These are phyloP conservation scores for Xenopus laevis DNA, from an alignment of 2,113 vertebrate species.

Conservation along the genomic window DNA sequence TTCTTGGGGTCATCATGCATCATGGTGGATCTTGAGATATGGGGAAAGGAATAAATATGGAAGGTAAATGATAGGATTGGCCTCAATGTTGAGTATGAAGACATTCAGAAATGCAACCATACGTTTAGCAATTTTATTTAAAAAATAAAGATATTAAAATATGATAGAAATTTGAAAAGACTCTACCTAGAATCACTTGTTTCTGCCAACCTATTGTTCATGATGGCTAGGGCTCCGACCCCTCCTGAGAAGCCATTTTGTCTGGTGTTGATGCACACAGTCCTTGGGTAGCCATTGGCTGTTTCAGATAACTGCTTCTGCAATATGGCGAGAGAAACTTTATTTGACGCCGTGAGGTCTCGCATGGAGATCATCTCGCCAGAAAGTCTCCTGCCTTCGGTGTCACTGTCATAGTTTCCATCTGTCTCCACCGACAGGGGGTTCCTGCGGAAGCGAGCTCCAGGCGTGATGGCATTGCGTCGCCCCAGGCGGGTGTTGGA, in stretches of 20 bases:
- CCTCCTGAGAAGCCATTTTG: constrained; percentile 93
- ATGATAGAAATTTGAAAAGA: constrained; percentile 51
- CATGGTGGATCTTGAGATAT: background rate
- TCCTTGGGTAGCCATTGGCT: constrained; percentile 90
- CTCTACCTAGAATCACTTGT: constrained; percentile 95
- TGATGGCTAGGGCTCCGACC: constrained; percentile 92
- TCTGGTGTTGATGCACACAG: constrained; percentile 81
- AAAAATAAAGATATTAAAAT: constrained; percentile 62
- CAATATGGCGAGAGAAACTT: constrained; percentile 92
- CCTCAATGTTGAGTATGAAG: constrained; percentile 23
- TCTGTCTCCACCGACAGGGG: constrained; percentile 60
- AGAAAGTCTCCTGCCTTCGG: constrained; percentile 88
- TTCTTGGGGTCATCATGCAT: background rate
- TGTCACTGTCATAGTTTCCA: constrained; percentile 81
- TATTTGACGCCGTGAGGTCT: constrained; percentile 91
- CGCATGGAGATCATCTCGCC: constrained; percentile 99
- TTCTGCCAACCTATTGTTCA: constrained; percentile 98
- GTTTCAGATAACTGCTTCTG: constrained; percentile 97
- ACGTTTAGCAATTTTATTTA: constrained; percentile 41
- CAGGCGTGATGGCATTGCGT: constrained; percentile 93
- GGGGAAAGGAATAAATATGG: background rate
- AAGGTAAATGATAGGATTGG: constrained; percentile 11
- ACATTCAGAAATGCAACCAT: constrained; percentile 14
- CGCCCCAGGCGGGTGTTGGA: constrained; percentile 76
- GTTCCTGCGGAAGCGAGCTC: constrained; percentile 76